Percentiles rank a stretch among this genome's conserved stretches.
Evolutionary conservation across 2,888 invertebrate genomes (phyloP).

Genomic region (Carabus problematicus): DNA sequence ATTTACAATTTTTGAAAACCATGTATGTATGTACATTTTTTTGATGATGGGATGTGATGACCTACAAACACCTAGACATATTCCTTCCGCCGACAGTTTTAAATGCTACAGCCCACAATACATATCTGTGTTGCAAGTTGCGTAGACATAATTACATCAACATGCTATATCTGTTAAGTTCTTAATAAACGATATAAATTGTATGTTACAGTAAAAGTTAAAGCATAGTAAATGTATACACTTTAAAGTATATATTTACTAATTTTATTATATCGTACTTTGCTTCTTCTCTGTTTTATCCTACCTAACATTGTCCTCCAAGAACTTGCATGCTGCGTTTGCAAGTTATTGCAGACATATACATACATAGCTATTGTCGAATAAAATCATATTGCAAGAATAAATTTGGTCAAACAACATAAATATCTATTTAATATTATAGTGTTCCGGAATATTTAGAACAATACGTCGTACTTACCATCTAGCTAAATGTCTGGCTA

Average conservation of each 20-base stretch:
- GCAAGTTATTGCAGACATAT: too few relatives aligned
- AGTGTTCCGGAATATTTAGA: not conserved
- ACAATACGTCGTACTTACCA: constrained; percentile 53
- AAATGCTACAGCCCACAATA: not conserved
- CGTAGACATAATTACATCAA: not conserved
- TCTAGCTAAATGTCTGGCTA: constrained; percentile 54
- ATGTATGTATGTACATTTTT: too few relatives aligned
- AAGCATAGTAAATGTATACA: not conserved
- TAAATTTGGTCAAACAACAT: not conserved
- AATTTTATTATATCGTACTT: too few relatives aligned
- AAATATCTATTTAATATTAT: not conserved
- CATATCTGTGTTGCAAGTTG: constrained; percentile 3
- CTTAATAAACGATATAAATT: constrained; percentile 7
- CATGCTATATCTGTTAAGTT: too few relatives aligned
- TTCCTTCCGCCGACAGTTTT: too few relatives aligned
- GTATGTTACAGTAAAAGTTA: not conserved
- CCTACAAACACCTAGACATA: too few relatives aligned
- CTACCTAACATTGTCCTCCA: too few relatives aligned
- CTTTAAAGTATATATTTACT: too few relatives aligned
- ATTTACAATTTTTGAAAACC: not conserved
- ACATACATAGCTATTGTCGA: not conserved
- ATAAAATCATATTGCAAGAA: constrained; percentile 1
- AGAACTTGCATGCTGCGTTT: too few relatives aligned
- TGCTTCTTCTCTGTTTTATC: too few relatives aligned
- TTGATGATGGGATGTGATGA: too few relatives aligned